Percentiles rank a stretch among this genome's conserved stretches.
These are phyloP conservation scores for Dufourea novaeangliae DNA, from an alignment of 1,140 invertebrate genomes.

Conservation along the genomic window DNA sequence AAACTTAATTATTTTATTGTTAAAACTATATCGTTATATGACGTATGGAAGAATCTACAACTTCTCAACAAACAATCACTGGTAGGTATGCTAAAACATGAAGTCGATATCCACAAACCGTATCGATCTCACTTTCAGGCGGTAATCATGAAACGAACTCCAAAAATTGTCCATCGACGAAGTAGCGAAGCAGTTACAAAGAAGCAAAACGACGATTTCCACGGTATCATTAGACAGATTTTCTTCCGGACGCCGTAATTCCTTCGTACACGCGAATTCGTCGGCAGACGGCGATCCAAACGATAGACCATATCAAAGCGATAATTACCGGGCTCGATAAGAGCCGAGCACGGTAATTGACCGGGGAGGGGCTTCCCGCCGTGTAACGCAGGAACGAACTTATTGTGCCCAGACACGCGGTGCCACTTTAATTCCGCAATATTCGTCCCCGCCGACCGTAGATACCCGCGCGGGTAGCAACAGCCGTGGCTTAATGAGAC, in stretches of 20 bases:
- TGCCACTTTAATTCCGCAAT: constrained; percentile 47
- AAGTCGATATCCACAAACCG: too few species aligned
- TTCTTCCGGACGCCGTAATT: not conserved
- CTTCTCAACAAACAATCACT: too few species aligned
- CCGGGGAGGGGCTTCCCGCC: not conserved
- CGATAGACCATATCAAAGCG: constrained; percentile 51
- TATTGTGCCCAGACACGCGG: constrained; percentile 13
- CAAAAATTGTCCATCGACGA: too few species aligned
- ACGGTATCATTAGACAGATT: not conserved
- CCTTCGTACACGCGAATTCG: not conserved
- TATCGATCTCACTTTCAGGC: too few species aligned
- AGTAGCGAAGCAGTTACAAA: not conserved
- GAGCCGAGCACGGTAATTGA: constrained; percentile 30
- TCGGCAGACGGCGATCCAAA: constrained; percentile 21
- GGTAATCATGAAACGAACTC: too few species aligned
- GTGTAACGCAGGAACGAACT: constrained; percentile 36
- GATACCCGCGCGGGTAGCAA: not conserved
- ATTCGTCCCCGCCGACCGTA: constrained; percentile 10
- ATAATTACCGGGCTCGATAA: constrained; percentile 51
- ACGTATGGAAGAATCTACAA: too few species aligned
- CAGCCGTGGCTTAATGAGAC: constrained; percentile 28
- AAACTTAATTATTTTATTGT: too few species aligned
- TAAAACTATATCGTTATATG: too few species aligned
- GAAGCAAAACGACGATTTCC: not conserved
- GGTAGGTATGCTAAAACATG: too few species aligned